Conservation (phyloP, 2,888 invertebrate genomes). For the Cinara cedri region DNA sequence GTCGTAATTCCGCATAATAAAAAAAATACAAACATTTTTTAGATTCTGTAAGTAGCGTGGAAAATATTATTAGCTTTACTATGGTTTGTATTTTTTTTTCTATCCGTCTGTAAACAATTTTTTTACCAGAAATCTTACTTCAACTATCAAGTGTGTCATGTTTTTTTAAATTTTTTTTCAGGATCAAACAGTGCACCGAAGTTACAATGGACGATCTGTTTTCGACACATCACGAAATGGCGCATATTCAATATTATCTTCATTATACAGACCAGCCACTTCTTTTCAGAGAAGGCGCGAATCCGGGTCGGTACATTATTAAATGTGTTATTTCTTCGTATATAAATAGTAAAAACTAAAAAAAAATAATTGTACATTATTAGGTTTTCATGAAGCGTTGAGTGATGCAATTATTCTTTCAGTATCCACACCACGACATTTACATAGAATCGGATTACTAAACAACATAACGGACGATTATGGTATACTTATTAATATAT, state of each 20-base stretch:
- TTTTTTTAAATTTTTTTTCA: constrained; percentile 62
- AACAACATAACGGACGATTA: constrained; percentile 67
- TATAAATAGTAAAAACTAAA: too few species aligned
- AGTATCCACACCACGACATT: constrained; percentile 77
- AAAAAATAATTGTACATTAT: too few species aligned
- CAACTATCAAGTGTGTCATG: too few species aligned
- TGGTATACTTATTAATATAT: constrained; percentile 58
- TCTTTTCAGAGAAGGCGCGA: constrained; percentile 79
- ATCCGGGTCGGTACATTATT: constrained; percentile 70
- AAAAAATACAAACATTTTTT: too few species aligned
- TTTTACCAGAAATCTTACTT: too few species aligned
- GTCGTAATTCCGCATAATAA: too few species aligned
- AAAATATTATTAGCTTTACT: too few species aligned
- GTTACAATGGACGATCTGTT: constrained; percentile 78
- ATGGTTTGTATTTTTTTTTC: too few species aligned
- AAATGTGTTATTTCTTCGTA: neutral
- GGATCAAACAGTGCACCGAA: constrained; percentile 83
- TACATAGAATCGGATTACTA: constrained; percentile 75
- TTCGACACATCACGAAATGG: constrained; percentile 83
- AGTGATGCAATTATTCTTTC: constrained; percentile 81
- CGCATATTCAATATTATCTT: constrained; percentile 80
- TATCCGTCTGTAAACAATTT: too few species aligned
- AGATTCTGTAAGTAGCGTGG: too few species aligned
- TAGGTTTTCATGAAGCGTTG: constrained; percentile 85
- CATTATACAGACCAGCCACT: constrained; percentile 78